A percentile compares a stretch with the other conserved stretches of the same genome.
phyloP scores from a whole-genome alignment of 1,140 invertebrate species.

The Epicauta chinensis region DNA sequence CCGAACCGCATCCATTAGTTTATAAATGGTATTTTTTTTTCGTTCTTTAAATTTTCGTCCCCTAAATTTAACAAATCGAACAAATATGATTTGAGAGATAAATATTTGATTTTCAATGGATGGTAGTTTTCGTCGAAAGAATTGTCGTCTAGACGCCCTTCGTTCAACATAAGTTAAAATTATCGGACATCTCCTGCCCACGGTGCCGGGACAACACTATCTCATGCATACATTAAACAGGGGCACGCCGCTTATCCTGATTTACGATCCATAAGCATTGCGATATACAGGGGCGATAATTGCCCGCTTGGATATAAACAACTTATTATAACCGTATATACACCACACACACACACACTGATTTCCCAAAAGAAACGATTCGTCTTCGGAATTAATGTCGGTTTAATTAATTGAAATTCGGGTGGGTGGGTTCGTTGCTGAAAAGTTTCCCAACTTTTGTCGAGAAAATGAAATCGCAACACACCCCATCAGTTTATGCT shows the following conservation, averaged over 20 bases:
- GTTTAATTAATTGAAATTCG: conserved; percentile 7
- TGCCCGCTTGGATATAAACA: neutral
- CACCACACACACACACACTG: no score
- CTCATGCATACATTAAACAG: conserved; percentile 24
- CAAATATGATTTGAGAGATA: no score
- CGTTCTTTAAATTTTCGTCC: no score
- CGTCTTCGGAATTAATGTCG: neutral
- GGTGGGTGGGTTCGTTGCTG: neutral
- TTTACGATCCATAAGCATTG: conserved; percentile 14
- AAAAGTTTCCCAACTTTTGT: conserved; percentile 9
- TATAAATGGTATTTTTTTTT: no score
- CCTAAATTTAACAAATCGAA: no score
- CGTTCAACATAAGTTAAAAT: conserved; percentile 29
- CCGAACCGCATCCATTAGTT: no score
- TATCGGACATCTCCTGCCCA: conserved; percentile 27
- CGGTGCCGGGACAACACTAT: conserved; percentile 18
- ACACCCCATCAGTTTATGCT: conserved; percentile 5
- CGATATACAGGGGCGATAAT: conserved; percentile 16
- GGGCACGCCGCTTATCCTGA: conserved; percentile 15
- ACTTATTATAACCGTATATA: no score
- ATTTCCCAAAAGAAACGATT: no score
- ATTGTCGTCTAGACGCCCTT: no score
- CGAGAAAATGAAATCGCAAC: conserved; percentile 8
- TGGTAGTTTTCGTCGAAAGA: no score
- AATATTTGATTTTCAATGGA: no score